Percentiles rank a stretch among this genome's conserved stretches.
Evolutionary conservation across 2,888 invertebrate species (phyloP).

Genomic region (Drosophila nr. perissopoda): DNA sequence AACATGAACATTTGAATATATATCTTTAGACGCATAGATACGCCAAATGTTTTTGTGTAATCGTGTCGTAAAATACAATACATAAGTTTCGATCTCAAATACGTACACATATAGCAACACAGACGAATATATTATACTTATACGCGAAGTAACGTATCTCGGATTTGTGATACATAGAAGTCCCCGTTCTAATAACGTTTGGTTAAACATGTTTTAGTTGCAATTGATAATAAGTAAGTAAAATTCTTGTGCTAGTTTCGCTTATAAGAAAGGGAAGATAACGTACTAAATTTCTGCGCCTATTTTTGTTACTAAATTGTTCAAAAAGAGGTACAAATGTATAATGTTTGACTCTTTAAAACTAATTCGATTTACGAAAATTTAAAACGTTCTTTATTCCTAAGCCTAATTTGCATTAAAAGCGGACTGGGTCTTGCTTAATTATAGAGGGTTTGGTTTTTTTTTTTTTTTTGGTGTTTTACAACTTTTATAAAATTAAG

Average conservation of each 20-base stretch:
- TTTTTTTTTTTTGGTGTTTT: slow-evolving; percentile 63
- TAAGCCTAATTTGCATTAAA: slow-evolving; percentile 62
- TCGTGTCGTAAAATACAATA: slow-evolving; percentile 34
- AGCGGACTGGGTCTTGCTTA: slow-evolving; percentile 54
- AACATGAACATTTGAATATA: slow-evolving; percentile 66
- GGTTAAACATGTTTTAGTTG: slow-evolving; percentile 36
- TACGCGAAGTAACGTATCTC: slow-evolving; percentile 39
- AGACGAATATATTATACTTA: slow-evolving; percentile 54
- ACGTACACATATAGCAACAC: slow-evolving; percentile 74
- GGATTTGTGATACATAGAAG: slow-evolving; percentile 25
- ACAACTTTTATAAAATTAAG: slow-evolving; percentile 24
- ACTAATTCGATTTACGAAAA: slow-evolving; percentile 35
- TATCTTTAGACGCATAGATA: slow-evolving; percentile 51
- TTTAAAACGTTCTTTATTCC: slow-evolving; percentile 45
- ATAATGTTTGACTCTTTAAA: slow-evolving; percentile 48
- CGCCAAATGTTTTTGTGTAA: slow-evolving; percentile 41
- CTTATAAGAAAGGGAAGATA: slow-evolving; percentile 51
- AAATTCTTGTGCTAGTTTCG: slow-evolving; percentile 56
- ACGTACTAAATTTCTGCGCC: slow-evolving; percentile 50
- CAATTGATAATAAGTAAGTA: slow-evolving; percentile 24
- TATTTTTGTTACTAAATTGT: slow-evolving; percentile 29
- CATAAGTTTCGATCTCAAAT: slow-evolving; percentile 35
- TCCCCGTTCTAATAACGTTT: slow-evolving; percentile 21
- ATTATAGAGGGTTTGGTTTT: slow-evolving; percentile 6
- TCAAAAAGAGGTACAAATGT: slow-evolving; percentile 71